Evolutionary conservation across 64 coral and sea anemone species (phyloP), one percentile per base, ranked within the genome.

Genomic region (Montipora cactus): DNA sequence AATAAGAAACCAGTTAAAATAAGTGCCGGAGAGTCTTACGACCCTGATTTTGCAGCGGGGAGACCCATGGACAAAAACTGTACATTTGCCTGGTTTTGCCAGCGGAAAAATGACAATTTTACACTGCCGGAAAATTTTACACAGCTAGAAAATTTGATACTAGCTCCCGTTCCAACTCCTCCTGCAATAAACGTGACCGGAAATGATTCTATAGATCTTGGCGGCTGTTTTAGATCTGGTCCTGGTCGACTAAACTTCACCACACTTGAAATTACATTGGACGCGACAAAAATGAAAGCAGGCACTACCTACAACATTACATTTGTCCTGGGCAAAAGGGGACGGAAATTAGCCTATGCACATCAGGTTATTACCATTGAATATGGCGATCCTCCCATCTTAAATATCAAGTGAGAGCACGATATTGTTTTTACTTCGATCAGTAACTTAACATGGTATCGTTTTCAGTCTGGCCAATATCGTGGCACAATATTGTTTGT

Each of bases 11-110:
- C 47, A 8, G 44, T 71, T 58, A 3, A 19, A 16, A 44, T 93
- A 11, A 44, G 80, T n/a, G 83, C 59, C 19, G 13, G 0, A 45
- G 59, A 80, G 6, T 93, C 92, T 3, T 1, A 47, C 5, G 92
- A 93, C 21, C 92, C 92, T 1, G 92, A 93, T 51, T 44, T 10
- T 8, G 8, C 6, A 4, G 8, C 14, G 59, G 59, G 0, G 59
- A 51, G 1, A 16, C 0, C 44, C 46, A 3, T 53, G 3, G 23
- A 67, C 4, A 69, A 16, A 11, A 10, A 50, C 3, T 86, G 6
- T 8, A 57, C 58, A 18, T 88, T 77, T 61, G 46, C 85, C n/a
- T 93, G 83, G 83, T 93, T 87, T 58, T 93, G 92, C 25, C 70
- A 23, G n/a, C 25, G n/a, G 0, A 44, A 18, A 4, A 0, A 37